Evolutionary conservation across 2,888 invertebrate species (phyloP), one percentile per base, ranked within the genome.

Genomic region (Tetragonisca angustula): DNA sequence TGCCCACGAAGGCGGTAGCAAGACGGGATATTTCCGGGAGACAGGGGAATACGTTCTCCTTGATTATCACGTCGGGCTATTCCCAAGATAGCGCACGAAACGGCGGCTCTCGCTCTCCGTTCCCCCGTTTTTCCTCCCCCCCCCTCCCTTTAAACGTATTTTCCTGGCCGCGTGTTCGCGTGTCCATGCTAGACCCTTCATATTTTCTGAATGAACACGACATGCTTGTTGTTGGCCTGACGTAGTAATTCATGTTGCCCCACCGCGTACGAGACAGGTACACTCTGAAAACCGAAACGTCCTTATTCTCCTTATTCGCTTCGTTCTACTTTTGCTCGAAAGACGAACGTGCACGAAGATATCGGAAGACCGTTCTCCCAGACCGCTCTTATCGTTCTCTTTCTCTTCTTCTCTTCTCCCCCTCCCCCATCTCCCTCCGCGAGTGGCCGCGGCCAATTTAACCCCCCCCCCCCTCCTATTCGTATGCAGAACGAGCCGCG

Each of bases 171-270:
- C 77, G 59, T 72, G 78, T 78, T 87, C 76, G 87, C 80, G 84
- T 81, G 79, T 69, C 59, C 69, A 68, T 24, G 74, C 67, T 70
- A 62, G 82, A 79, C 74, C 86, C 73, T 85, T 82, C 82, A 80
- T 85, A 86, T 86, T 79, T 86, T 54, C 75, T 67, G 68, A 77
- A 75, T 75, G 79, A 85, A 79, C 82, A 85, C 75, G 85, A 82
- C 77, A 76, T 52, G 82, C 74, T 64, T 54, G 65, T 36, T 54
- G 74, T 32, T n/a, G 72, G 68, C 9, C 75, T 72, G 74, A 64
- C 80, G 77, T 81, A 62, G 72, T 75, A 80, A 83, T 81, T 82
- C 86, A 82, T 74, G 76, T 79, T 36, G 49, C 50, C 65, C 24
- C 17, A 5, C 62, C 65, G 74, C 68, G 68, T 56, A 82, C 76